Conservation (phyloP, 2,797 vertebrate species). For the Cynopterus sphinx region DNA sequence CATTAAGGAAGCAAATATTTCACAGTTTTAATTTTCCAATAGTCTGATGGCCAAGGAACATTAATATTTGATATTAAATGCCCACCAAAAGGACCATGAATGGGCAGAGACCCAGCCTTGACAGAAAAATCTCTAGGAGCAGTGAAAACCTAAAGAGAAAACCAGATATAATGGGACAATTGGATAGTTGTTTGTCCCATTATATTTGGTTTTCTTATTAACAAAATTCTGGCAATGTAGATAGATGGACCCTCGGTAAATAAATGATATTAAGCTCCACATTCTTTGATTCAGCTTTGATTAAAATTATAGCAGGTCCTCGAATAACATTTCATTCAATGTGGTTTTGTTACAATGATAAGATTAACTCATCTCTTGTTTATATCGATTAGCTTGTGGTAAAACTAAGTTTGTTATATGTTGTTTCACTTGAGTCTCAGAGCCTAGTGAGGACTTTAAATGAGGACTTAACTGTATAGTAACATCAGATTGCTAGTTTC, state of each 20-base stretch:
- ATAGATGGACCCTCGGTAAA: background rate
- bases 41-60: slow-evolving; percentile 39
- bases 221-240: background rate
- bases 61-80: slow-evolving; percentile 41
- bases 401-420: background rate
- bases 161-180: background rate
- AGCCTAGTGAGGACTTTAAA: background rate
- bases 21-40: slow-evolving; percentile 65
- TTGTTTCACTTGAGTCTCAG: background rate
- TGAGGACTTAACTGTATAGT: background rate
- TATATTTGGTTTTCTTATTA: too few species aligned
- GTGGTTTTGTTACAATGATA: background rate
- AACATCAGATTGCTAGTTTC: background rate
- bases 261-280: background rate
- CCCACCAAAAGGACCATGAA: slow-evolving; percentile 63
- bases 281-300: background rate
- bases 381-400: background rate
- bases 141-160: background rate
- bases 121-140: background rate
- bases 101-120: background rate
- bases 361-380: background rate
- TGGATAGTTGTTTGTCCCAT: background rate
- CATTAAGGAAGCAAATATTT: slow-evolving; percentile 79
- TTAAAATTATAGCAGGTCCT: background rate
- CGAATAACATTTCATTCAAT: background rate